Percentiles rank a stretch among this genome's conserved stretches.
These are phyloP conservation scores for Dryobota labecula DNA, from an alignment of 2,888 invertebrate genomes.

Conservation along the genomic window DNA sequence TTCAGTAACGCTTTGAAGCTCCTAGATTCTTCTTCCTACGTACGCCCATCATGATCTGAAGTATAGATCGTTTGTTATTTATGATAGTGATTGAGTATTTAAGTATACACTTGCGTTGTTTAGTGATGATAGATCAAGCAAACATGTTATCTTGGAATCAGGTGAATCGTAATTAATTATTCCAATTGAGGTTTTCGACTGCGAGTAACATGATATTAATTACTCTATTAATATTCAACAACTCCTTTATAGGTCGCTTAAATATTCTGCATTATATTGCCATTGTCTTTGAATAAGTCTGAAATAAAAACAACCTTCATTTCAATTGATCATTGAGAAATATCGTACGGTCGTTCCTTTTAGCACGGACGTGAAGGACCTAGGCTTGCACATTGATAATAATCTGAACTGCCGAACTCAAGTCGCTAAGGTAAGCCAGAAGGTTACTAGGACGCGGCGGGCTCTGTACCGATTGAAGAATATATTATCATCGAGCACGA, in stretches of 20 bases:
- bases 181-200: not conserved
- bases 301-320: constrained; percentile 29
- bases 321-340: constrained; percentile 37
- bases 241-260: not conserved
- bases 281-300: constrained; percentile 12
- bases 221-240: constrained; percentile 29
- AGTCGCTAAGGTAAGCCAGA: too few relatives aligned
- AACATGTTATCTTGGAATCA: constrained; percentile 18
- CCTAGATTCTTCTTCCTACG: constrained; percentile 62
- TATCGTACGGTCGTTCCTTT: too few relatives aligned
- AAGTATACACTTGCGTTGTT: constrained; percentile 42
- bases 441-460: too few relatives aligned
- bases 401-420: too few relatives aligned
- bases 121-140: constrained; percentile 47
- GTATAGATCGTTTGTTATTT: constrained; percentile 52
- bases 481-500: too few relatives aligned
- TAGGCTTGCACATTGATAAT: too few relatives aligned
- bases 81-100: constrained; percentile 46
- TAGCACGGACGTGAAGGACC: too few relatives aligned
- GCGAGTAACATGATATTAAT: constrained; percentile 26
- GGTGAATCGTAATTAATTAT: constrained; percentile 33
- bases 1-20: constrained; percentile 44
- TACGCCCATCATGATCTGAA: constrained; percentile 50
- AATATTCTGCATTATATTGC: constrained; percentile 7
- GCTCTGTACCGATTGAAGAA: too few relatives aligned